Percentiles rank a stretch among this genome's conserved stretches.
phyloP scores from a whole-genome alignment of 2,797 vertebrate genomes.

The Pelobates cultripes region DNA sequence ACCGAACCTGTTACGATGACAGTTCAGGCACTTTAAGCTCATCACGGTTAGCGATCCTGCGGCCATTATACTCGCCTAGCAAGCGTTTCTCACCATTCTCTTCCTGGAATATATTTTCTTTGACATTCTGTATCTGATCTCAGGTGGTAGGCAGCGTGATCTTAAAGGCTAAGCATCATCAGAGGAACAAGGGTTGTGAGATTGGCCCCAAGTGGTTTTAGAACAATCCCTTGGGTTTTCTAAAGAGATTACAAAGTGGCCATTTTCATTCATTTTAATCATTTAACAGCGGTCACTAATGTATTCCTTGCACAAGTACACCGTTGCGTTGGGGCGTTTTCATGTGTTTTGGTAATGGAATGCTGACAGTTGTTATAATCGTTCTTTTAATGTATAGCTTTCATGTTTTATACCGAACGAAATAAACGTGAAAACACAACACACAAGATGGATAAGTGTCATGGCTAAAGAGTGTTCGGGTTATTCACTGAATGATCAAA shows the following conservation, averaged over 20 bases:
- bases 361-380: too few relatives aligned
- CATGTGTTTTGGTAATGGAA: background rate
- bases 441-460: too few relatives aligned
- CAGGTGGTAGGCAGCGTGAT: background rate
- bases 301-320: background rate
- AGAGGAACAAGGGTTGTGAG: too few relatives aligned
- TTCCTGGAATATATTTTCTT: background rate
- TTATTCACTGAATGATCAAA: too few relatives aligned
- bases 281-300: background rate
- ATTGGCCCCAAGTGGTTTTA: background rate
- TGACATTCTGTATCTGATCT: background rate
- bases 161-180: constrained; percentile 3
- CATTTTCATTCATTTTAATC: constrained; percentile 22
- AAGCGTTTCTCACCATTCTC: background rate
- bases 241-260: background rate
- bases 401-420: too few relatives aligned
- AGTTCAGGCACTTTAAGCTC: constrained; percentile 25
- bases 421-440: too few relatives aligned
- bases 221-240: background rate
- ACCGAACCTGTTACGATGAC: background rate
- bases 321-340: background rate
- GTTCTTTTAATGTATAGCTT: too few relatives aligned
- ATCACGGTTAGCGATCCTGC: background rate
- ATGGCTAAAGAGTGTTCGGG: too few relatives aligned
- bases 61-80: background rate